Evolutionary conservation across 2,888 invertebrate species (phyloP).

Genomic region (Apamea monoglypha): DNA sequence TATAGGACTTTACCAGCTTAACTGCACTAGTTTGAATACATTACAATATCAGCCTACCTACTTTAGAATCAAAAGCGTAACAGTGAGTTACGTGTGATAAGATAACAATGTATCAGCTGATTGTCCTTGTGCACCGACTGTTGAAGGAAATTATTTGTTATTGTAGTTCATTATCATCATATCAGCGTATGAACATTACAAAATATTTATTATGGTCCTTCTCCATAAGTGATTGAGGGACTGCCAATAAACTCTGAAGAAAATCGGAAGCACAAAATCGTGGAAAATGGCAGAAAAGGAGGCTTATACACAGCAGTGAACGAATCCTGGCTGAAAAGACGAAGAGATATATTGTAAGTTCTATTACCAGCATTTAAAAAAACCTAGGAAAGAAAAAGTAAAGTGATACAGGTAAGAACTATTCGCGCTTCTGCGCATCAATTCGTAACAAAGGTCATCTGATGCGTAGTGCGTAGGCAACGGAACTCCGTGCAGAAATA

Average conservation of each 20-base stretch:
- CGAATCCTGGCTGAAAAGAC: background rate
- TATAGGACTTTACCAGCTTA: background rate
- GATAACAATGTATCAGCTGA: slow-evolving; percentile 63
- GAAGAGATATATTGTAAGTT: background rate
- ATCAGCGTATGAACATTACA: slow-evolving; percentile 31
- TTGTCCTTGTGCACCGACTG: slow-evolving; percentile 51
- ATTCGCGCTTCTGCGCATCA: slow-evolving; percentile 38
- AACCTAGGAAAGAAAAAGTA: background rate
- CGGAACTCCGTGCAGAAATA: slow-evolving; percentile 41
- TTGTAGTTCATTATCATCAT: slow-evolving; percentile 52
- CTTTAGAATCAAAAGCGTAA: slow-evolving; percentile 48
- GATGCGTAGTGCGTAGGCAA: slow-evolving; percentile 51
- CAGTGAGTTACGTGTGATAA: slow-evolving; percentile 50
- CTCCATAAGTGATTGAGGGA: background rate
- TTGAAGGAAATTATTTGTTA: slow-evolving; percentile 58
- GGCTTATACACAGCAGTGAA: background rate
- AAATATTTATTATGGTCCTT: slow-evolving; percentile 20
- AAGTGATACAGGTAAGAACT: slow-evolving; percentile 1
- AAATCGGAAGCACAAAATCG: background rate
- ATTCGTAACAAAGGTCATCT: slow-evolving; percentile 44
- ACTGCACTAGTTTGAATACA: slow-evolving; percentile 6
- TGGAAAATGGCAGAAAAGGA: background rate
- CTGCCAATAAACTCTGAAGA: background rate
- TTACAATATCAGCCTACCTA: slow-evolving; percentile 31
- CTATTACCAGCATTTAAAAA: background rate